These are phyloP conservation scores for Rhagoletis zephyria DNA, from an alignment of 1,140 invertebrate genomes.

Conservation along the genomic window DNA sequence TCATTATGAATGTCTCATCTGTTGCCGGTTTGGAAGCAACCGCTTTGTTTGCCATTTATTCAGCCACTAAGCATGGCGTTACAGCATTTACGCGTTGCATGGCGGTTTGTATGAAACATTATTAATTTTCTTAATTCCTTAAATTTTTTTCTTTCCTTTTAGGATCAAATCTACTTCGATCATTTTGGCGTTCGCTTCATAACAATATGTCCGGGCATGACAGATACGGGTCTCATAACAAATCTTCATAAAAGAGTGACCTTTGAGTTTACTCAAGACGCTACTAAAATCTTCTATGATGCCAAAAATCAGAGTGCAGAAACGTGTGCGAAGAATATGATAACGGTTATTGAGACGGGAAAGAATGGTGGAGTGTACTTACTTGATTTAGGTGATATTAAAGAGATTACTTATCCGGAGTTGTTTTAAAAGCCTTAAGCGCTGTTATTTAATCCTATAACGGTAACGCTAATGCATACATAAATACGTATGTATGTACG, in stretches of 20 bases:
- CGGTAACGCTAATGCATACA: no score
- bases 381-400: slow-evolving; percentile 48
- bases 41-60: slow-evolving; percentile 68
- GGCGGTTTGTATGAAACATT: slow-evolving; percentile 58
- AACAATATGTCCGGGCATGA: slow-evolving; percentile 68
- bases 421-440: not conserved
- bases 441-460: no score
- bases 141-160: slow-evolving; percentile 53
- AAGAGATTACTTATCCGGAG: slow-evolving; percentile 50
- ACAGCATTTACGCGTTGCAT: slow-evolving; percentile 70
- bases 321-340: slow-evolving; percentile 54
- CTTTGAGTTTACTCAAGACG: slow-evolving; percentile 56
- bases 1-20: slow-evolving; percentile 78
- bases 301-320: slow-evolving; percentile 31
- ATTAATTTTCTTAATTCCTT: slow-evolving; percentile 55
- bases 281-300: slow-evolving; percentile 15
- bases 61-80: slow-evolving; percentile 72
- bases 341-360: slow-evolving; percentile 43
- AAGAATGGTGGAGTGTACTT: slow-evolving; percentile 57
- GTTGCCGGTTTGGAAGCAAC: slow-evolving; percentile 74
- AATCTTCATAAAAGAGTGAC: slow-evolving; percentile 60
- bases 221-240: slow-evolving; percentile 61
- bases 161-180: slow-evolving; percentile 62
- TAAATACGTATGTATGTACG: no score
- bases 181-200: slow-evolving; percentile 63